Conservation (phyloP, 1,140 invertebrate genomes). For the Eciton burchellii region DNA sequence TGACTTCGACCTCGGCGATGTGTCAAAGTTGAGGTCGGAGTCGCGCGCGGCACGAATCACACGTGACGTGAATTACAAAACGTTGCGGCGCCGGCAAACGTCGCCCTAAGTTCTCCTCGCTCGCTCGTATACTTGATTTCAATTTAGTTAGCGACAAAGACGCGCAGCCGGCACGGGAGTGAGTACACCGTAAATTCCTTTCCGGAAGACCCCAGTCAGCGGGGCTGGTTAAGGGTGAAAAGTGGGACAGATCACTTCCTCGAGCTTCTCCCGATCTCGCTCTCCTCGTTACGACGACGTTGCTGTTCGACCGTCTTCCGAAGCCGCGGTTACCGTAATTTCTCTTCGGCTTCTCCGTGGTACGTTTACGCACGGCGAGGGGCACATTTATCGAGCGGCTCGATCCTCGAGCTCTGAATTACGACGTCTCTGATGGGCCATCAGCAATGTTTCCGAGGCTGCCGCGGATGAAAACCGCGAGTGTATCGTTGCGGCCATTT, state of each 20-base stretch:
- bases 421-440: slow-evolving; percentile 4
- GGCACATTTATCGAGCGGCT: neutral
- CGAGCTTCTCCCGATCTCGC: slow-evolving; percentile 45
- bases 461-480: neutral
- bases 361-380: neutral
- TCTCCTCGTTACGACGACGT: slow-evolving; percentile 41
- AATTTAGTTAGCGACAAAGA: slow-evolving; percentile 28
- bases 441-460: slow-evolving; percentile 16
- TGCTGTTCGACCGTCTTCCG: neutral
- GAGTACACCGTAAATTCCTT: slow-evolving; percentile 46
- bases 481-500: neutral
- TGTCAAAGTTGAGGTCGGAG: neutral
- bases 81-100: neutral
- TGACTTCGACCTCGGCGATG: too few species aligned
- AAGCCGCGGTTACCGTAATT: slow-evolving; percentile 29
- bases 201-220: slow-evolving; percentile 26
- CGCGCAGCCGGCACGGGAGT: neutral
- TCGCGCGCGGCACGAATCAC: neutral
- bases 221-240: slow-evolving; percentile 64
- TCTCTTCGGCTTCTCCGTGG: slow-evolving; percentile 18
- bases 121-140: slow-evolving; percentile 15
- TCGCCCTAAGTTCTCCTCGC: neutral
- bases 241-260: slow-evolving; percentile 64
- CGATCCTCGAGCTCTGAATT: slow-evolving; percentile 16
- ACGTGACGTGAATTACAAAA: neutral